phyloP scores from a whole-genome alignment of 2,113 vertebrate species.

The Cygnus atratus region DNA sequence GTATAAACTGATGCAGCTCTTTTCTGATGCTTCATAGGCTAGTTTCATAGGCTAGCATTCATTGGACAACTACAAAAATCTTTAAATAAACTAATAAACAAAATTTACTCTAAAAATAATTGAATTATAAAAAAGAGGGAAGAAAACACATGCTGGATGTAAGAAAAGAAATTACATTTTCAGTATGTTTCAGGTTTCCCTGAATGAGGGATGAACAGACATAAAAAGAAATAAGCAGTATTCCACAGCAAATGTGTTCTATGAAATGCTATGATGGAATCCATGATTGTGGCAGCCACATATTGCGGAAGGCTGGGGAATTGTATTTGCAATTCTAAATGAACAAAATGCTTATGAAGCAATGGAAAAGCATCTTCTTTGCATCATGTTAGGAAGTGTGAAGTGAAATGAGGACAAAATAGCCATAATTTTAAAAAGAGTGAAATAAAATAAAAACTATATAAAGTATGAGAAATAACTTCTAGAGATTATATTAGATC shows the following conservation, averaged over 20 bases:
- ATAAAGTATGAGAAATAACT: neutral
- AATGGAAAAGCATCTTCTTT: neutral
- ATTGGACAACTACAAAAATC: neutral
- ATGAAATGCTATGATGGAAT: neutral
- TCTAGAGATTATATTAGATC: neutral
- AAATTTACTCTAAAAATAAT: neutral
- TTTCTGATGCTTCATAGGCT: neutral
- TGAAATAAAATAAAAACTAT: neutral
- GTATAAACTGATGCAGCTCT: neutral
- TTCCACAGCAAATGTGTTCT: neutral
- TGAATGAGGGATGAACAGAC: neutral
- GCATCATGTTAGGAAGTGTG: neutral
- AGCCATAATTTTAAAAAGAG: neutral
- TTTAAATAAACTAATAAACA: neutral
- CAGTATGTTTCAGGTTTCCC: neutral
- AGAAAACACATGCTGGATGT: neutral
- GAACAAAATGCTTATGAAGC: neutral
- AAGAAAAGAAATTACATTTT: neutral
- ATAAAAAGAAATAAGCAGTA: neutral
- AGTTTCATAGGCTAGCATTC: neutral
- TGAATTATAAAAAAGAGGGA: neutral
- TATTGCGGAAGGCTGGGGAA: neutral
- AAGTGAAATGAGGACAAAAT: slow-evolving; percentile 5
- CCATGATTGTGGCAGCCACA: neutral
- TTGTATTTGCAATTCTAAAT: slow-evolving; percentile 43